Base-by-base conservation (phyloP, 1,140 invertebrate species). In the Aricia agestis region DNA sequence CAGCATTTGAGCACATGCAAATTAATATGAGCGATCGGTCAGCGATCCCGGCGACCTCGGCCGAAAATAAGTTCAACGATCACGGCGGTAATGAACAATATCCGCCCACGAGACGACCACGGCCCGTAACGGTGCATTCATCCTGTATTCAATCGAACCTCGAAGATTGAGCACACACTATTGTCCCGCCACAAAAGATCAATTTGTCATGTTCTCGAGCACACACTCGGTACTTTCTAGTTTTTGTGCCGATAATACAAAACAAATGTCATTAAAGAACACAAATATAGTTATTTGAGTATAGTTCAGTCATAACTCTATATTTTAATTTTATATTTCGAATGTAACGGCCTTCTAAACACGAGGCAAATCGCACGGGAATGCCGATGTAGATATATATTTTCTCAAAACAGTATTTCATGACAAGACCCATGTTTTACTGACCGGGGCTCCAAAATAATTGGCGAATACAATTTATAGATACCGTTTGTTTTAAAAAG, bases 1-100 rank as follows among this genome's bases (percentile, higher is more conserved):
- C 59, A 25, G 32, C 32, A 63, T 41, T 59, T 61, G 59, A 61
- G 45, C 63, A 70, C 65, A 70, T 66, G 72, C 65, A 73, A 69
- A 69, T 57, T 66, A 45, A 67, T 31, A 19, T 63, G 41, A 66
- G 25, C 68, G 32, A 59, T 57, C 68, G 68, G 67, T 15, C 72
- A 18, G 52, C 68, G 72, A 73, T 67, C 72, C 52, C 45, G 15
- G 32, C 65, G 72, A 70, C 68, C 68, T 70, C 67, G 19, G 11
- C 36, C 63, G 58, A 42, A 69, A 63, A 42, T 67, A 67, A 67
- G 72, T 70, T 73, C 72, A 73, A 67, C 52, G 66, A 69, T 67
- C 72, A 67, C 58, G 57, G 70, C 72, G 66, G 66, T 70, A 70
- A 59, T n/a, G 68, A 63, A 73, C 66, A 70, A 13, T 68, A 67